phyloP scores from a whole-genome alignment of 2,797 vertebrate genomes.

The Hippopotamyrus pictus region DNA sequence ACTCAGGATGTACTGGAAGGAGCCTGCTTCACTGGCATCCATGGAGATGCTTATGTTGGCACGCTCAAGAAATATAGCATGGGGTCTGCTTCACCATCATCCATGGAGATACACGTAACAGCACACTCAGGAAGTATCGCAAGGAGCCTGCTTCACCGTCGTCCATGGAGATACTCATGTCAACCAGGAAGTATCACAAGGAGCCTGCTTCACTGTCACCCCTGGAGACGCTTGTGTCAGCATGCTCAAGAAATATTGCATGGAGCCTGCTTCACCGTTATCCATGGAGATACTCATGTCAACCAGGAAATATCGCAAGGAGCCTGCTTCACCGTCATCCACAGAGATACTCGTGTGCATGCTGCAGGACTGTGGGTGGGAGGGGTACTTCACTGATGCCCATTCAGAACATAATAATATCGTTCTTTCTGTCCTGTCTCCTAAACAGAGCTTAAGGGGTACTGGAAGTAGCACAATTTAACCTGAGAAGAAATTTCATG shows the following conservation, averaged over 20 bases:
- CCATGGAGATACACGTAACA: background rate
- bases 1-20: background rate
- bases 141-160: too few relatives aligned
- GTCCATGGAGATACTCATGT: too few relatives aligned
- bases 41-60: background rate
- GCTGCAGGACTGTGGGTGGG: background rate
- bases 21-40: background rate
- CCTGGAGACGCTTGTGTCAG: too few relatives aligned
- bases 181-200: background rate
- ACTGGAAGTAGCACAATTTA: constrained; percentile 35
- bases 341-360: background rate
- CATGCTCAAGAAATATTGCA: too few relatives aligned
- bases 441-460: constrained; percentile 35
- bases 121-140: too few relatives aligned
- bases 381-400: constrained; percentile 37
- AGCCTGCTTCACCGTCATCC: background rate
- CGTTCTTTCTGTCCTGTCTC: constrained; percentile 28
- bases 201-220: background rate
- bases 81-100: background rate
- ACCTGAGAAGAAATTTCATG: constrained; percentile 36
- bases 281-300: too few relatives aligned
- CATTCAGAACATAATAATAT: constrained; percentile 25
- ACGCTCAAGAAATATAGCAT: background rate
- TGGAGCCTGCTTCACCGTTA: too few relatives aligned
- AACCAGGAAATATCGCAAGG: background rate